Evolutionary conservation across 2,113 vertebrate species (phyloP).

Genomic region (Dicentrarchus labrax): DNA sequence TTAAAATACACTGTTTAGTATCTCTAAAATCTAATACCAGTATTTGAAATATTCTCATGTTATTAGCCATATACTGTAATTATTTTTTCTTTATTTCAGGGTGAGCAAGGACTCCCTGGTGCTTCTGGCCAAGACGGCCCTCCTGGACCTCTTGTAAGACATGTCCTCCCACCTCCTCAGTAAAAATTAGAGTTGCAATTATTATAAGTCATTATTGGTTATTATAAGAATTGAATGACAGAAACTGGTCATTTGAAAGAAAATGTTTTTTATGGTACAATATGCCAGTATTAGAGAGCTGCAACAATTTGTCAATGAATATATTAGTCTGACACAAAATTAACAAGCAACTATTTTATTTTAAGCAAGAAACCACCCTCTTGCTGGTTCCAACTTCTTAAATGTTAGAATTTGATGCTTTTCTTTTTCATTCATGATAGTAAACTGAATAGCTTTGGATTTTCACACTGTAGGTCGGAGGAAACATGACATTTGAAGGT

Average conservation of each 20-base stretch:
- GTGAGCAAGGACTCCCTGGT: slow-evolving; percentile 97
- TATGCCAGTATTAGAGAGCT: background rate
- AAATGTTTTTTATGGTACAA: background rate
- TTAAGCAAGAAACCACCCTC: no score
- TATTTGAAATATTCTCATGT: background rate
- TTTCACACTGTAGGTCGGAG: background rate
- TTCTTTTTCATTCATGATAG: background rate
- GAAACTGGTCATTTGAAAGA: background rate
- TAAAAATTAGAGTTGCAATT: background rate
- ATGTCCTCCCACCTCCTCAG: background rate
- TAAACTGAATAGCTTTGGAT: background rate
- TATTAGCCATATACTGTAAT: background rate
- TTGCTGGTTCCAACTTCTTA: background rate
- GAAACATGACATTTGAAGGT: background rate
- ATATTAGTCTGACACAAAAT: no score
- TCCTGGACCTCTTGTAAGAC: slow-evolving; percentile 93
- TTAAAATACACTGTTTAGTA: background rate
- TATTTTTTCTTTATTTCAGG: slow-evolving; percentile 82
- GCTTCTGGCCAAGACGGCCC: slow-evolving; percentile 94
- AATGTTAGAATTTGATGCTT: background rate
- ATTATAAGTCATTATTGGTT: background rate
- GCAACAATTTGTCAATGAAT: background rate
- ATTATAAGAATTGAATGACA: background rate
- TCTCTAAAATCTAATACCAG: background rate
- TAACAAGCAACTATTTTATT: no score